These are phyloP conservation scores for Apamea crenata DNA, from an alignment of 2,888 invertebrate genomes.

Conservation along the genomic window DNA sequence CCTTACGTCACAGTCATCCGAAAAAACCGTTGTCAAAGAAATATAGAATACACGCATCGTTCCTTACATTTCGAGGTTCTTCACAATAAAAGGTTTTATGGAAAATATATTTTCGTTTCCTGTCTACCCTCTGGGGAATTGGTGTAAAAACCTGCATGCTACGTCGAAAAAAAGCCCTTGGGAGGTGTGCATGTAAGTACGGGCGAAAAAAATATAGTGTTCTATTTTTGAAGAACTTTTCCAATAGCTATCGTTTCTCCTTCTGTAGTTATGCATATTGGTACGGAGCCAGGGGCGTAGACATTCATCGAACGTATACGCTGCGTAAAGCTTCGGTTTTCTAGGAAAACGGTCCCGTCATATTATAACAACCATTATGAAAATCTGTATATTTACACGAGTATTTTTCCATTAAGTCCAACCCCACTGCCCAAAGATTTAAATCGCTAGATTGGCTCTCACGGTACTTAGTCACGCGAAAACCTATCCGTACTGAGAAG, in stretches of 20 bases:
- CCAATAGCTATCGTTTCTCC: background rate
- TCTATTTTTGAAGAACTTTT: constrained; percentile 20
- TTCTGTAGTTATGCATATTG: background rate
- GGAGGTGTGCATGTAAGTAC: constrained; percentile 21
- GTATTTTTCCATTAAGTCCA: too few species aligned
- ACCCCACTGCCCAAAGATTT: too few species aligned
- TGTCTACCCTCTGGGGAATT: constrained; percentile 26
- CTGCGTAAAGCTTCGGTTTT: background rate
- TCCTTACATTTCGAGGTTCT: constrained; percentile 58
- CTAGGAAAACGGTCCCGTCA: too few species aligned
- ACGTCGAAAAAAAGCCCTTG: constrained; percentile 21
- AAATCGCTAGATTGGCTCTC: too few species aligned
- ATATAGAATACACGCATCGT: constrained; percentile 46
- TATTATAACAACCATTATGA: too few species aligned
- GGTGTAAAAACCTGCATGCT: constrained; percentile 33
- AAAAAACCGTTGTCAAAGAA: constrained; percentile 35
- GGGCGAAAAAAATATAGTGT: constrained; percentile 2
- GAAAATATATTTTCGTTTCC: constrained; percentile 51
- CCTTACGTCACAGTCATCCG: constrained; percentile 13
- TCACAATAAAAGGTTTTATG: constrained; percentile 47
- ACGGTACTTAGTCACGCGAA: too few species aligned
- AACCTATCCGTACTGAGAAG: too few species aligned
- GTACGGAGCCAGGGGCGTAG: too few species aligned
- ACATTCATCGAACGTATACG: background rate
- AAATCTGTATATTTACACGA: too few species aligned